phyloP scores from a whole-genome alignment of 2,113 vertebrate genomes.

The Pimephales promelas region DNA sequence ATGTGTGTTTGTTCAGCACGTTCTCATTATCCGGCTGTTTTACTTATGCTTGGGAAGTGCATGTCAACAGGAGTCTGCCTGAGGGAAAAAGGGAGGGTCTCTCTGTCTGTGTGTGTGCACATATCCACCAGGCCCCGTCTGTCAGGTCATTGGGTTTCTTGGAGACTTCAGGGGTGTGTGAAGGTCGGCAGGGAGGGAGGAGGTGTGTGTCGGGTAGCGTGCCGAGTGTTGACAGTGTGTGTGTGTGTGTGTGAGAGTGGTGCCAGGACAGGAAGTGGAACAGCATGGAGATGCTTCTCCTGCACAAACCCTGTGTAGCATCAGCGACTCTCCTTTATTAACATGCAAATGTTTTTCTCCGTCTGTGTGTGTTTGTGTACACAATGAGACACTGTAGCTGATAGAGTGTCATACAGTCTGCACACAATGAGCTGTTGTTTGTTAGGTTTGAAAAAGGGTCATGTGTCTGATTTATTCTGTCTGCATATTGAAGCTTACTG shows the following conservation, averaged over 20 bases:
- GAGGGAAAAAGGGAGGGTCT: slow-evolving; percentile 10
- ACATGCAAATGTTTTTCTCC: neutral
- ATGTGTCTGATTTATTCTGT: neutral
- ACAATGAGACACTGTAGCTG: neutral
- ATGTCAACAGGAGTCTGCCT: slow-evolving; percentile 42
- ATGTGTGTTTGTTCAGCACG: neutral
- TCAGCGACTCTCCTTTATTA: slow-evolving; percentile 15
- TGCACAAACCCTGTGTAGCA: slow-evolving; percentile 29
- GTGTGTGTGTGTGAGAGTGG: neutral
- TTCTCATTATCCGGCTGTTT: slow-evolving; percentile 44
- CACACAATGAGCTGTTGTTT: slow-evolving; percentile 22
- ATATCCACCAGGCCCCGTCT: slow-evolving; percentile 48
- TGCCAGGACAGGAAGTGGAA: slow-evolving; percentile 42
- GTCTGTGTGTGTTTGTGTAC: neutral
- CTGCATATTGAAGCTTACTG: neutral
- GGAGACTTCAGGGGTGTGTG: slow-evolving; percentile 38
- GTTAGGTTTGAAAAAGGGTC: neutral
- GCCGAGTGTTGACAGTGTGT: neutral
- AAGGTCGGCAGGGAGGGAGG: neutral
- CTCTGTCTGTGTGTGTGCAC: neutral
- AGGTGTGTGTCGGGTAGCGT: slow-evolving; percentile 31
- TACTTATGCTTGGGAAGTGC: slow-evolving; percentile 36
- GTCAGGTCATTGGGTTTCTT: slow-evolving; percentile 53
- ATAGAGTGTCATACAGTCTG: neutral
- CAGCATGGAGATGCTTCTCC: slow-evolving; percentile 47